Evolutionary conservation across 2,888 invertebrate genomes (phyloP).

Genomic region (Synanthedon tipuliformis): DNA sequence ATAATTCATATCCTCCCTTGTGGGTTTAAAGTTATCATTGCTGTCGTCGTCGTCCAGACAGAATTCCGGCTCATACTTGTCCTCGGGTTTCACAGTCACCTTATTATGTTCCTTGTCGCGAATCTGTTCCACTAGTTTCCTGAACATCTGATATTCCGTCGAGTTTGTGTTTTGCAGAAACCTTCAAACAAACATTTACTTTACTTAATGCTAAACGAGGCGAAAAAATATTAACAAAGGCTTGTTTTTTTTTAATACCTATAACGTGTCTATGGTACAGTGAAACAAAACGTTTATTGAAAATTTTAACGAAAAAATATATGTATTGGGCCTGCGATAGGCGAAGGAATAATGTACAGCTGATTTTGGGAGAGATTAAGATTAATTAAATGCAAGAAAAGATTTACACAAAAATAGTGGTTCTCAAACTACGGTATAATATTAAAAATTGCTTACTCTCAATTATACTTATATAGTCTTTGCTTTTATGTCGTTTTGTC

Average conservation of each 20-base stretch:
- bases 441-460: no score
- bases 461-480: no score
- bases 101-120: slow-evolving; percentile 30
- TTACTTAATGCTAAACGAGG: slow-evolving; percentile 1
- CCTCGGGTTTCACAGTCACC: slow-evolving; percentile 54
- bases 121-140: slow-evolving; percentile 45
- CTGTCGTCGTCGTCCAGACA: slow-evolving; percentile 63
- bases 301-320: no score
- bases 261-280: slow-evolving; percentile 21
- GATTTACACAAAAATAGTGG: no score
- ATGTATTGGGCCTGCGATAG: no score
- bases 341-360: no score
- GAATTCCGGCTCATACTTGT: slow-evolving; percentile 66
- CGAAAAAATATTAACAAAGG: slow-evolving; percentile 27
- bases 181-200: slow-evolving; percentile 37
- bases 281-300: slow-evolving; percentile 1
- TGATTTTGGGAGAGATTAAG: no score
- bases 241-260: slow-evolving; percentile 35
- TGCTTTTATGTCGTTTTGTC: no score
- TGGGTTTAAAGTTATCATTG: slow-evolving; percentile 38
- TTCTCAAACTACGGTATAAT: no score
- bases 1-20: slow-evolving; percentile 48
- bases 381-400: no score
- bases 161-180: slow-evolving; percentile 58
- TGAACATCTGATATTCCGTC: slow-evolving; percentile 57